phyloP scores from a whole-genome alignment of 2,113 vertebrate genomes.

The Emydura subglobosa region DNA sequence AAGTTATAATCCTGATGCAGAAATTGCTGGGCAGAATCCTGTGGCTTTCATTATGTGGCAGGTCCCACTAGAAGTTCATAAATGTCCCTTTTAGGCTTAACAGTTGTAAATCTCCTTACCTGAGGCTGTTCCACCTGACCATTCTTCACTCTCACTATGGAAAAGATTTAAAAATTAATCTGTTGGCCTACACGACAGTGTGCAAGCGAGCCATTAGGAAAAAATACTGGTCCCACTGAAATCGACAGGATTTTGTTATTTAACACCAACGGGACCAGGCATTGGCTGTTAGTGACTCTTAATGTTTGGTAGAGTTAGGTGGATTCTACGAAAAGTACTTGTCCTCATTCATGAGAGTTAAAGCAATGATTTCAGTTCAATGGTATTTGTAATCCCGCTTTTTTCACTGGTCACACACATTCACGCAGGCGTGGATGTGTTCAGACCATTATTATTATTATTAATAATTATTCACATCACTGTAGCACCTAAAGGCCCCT shows the following conservation, averaged over 20 bases:
- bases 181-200: background rate
- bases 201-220: rapidly evolving
- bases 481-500: rapidly evolving
- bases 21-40: background rate
- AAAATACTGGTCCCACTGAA: background rate
- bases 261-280: background rate
- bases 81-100: background rate
- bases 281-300: background rate
- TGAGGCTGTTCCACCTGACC: background rate
- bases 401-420: background rate
- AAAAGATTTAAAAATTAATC: background rate
- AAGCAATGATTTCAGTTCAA: background rate
- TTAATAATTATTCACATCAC: rapidly evolving
- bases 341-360: background rate
- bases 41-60: background rate
- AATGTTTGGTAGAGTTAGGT: background rate
- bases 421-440: background rate
- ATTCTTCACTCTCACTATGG: background rate
- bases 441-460: background rate
- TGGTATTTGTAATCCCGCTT: background rate
- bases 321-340: background rate
- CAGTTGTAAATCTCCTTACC: background rate
- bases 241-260: background rate
- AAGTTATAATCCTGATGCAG: background rate
- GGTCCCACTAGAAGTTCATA: background rate